Evolutionary conservation across 1,140 invertebrate species (phyloP).

Genomic region (Drosophila teissieri): DNA sequence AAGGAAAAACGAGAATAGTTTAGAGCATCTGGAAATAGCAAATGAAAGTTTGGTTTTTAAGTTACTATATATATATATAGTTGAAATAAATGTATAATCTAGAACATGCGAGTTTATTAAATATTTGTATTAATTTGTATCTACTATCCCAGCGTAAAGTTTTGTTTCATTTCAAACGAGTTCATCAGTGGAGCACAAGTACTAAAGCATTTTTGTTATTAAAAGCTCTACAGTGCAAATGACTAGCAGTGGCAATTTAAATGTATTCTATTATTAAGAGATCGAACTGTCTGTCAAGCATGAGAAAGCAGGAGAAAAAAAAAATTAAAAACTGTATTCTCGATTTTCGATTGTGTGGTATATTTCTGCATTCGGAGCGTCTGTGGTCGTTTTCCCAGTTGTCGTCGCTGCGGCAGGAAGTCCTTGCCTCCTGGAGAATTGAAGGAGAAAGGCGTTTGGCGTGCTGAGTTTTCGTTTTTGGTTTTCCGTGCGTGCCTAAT

Average conservation of each 20-base stretch:
- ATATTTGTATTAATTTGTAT: background rate
- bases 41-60: no score
- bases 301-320: no score
- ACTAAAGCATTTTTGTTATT: background rate
- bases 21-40: background rate
- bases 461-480: conserved; percentile 67
- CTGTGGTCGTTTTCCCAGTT: conserved; percentile 38
- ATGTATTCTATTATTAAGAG: conserved; percentile 1
- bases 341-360: background rate
- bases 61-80: no score
- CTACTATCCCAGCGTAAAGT: no score
- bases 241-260: background rate
- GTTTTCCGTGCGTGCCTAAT: conserved; percentile 75
- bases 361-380: background rate
- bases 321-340: background rate
- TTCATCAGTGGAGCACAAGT: background rate
- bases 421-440: conserved; percentile 11
- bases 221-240: background rate
- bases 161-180: background rate
- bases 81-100: no score
- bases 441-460: conserved; percentile 38
- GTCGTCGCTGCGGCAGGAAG: conserved; percentile 57
- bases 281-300: background rate
- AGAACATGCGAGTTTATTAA: background rate
- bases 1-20: background rate